phyloP scores from a whole-genome alignment of 2,888 invertebrate species.

The Torymus auratus region DNA sequence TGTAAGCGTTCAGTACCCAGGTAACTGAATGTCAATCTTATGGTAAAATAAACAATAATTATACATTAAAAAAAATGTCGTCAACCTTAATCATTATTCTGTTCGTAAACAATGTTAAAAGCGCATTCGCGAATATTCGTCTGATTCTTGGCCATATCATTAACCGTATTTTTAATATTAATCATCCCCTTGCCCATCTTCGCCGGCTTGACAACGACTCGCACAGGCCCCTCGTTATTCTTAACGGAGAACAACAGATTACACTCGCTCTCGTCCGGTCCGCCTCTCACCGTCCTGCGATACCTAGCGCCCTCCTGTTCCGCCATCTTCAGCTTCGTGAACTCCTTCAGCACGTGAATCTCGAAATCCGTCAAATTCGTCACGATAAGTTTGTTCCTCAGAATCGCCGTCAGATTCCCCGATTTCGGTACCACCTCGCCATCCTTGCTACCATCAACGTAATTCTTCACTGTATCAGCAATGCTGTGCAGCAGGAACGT shows the following conservation, averaged over 20 bases:
- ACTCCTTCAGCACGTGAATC: constrained; percentile 40
- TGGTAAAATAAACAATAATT: no score
- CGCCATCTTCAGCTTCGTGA: constrained; percentile 16
- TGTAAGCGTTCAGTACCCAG: no score
- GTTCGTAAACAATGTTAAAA: constrained; percentile 23
- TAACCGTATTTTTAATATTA: no score
- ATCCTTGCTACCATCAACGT: background rate
- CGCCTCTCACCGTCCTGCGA: background rate
- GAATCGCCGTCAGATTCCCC: background rate
- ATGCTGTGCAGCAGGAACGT: constrained; percentile 32
- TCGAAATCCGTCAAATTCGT: constrained; percentile 43
- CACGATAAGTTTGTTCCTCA: background rate
- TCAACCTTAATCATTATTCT: background rate
- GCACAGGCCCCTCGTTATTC: background rate
- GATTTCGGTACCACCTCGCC: background rate
- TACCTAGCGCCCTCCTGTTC: background rate
- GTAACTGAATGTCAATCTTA: no score
- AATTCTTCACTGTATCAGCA: constrained; percentile 7
- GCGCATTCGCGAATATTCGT: constrained; percentile 18
- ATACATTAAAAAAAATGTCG: no score
- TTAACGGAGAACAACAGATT: background rate
- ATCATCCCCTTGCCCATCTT: background rate
- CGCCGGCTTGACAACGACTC: background rate
- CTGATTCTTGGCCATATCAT: no score
- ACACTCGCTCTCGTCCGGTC: background rate